Percentiles rank a stretch among this genome's conserved stretches.
Conservation (phyloP, 2,113 vertebrate species). For the Corynorhinus townsendii region DNA sequence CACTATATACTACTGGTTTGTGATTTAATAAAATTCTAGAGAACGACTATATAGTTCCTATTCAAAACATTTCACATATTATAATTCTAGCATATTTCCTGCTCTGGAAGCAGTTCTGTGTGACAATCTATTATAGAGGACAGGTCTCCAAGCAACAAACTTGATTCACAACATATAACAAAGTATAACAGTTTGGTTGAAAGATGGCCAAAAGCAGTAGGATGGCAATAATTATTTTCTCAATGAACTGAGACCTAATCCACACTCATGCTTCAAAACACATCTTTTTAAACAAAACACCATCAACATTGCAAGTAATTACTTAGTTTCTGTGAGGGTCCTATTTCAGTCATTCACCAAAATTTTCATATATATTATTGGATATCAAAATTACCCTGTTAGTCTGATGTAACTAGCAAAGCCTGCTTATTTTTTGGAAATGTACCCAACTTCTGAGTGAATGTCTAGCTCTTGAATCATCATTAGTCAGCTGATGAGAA, state of each 20-base stretch:
- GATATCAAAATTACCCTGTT: background rate
- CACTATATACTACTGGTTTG: background rate
- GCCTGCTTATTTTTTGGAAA: background rate
- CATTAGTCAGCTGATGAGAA: background rate
- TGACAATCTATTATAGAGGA: background rate
- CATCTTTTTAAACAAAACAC: background rate
- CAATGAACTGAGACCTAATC: background rate
- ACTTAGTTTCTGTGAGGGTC: background rate
- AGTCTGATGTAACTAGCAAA: background rate
- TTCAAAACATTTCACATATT: background rate
- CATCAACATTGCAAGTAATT: background rate
- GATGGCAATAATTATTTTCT: background rate
- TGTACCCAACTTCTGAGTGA: background rate
- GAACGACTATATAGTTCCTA: background rate
- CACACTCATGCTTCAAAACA: background rate
- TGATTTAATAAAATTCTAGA: background rate
- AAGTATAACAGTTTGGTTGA: background rate
- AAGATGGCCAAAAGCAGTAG: background rate
- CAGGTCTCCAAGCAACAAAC: background rate
- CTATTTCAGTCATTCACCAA: background rate
- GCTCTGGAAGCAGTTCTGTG: background rate
- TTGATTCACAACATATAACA: background rate
- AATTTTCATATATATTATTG: background rate
- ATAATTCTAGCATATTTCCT: background rate
- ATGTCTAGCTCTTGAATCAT: background rate